Base-by-base conservation (phyloP, 2,797 vertebrate genomes). In the Rhyacichthys aspro region DNA sequence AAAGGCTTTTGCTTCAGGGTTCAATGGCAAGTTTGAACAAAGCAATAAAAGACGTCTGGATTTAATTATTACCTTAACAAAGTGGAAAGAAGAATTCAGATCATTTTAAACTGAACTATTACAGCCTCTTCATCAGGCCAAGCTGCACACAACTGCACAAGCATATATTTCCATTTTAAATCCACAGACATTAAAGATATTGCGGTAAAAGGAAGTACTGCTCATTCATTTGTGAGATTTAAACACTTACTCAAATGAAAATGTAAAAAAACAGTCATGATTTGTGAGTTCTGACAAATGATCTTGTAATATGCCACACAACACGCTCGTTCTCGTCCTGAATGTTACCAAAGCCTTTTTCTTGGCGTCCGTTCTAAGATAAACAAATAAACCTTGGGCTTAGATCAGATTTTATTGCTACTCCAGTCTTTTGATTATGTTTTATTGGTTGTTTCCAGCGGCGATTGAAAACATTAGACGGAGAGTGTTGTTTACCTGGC, bases 401-500 rank as follows among this genome's bases (percentile, higher is more conserved):
- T 41, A 64, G 52, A 55, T 69, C 55, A 43, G 15, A 53, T 18
- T 49, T 7, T 38, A 7, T 5, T 1, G 37, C 14, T n/a, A 17
- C 23, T 38, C 11, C 6, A 14, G 32, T 12, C 17, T 14, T 44
- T 43, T 41, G 12, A 38, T 11, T 4, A 2, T 8, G n/a, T 11
- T 43, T 12, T 58, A 8, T 41, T 43, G 12, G 42, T 14, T 10
- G 19, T 23, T 15, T 37, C 2, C 48, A 34, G 2, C 23, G n/a
- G 33, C 16, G 43, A 56, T 8, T 1, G 17, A 9, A 43, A 37
- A 64, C 9, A 28, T 28, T 5, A 28, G 23, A 28, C 23, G 4
- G 23, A 28, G 2, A 33, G 16, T 36, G 11, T 1, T 0, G 2
- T 62, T 70, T 80, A 92, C 97, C 95, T 98, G 91, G 8, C 93